Percentiles rank a stretch among this genome's conserved stretches.
These are phyloP conservation scores for Carcharodon carcharias DNA, from an alignment of 2,797 vertebrate genomes.

Conservation along the genomic window DNA sequence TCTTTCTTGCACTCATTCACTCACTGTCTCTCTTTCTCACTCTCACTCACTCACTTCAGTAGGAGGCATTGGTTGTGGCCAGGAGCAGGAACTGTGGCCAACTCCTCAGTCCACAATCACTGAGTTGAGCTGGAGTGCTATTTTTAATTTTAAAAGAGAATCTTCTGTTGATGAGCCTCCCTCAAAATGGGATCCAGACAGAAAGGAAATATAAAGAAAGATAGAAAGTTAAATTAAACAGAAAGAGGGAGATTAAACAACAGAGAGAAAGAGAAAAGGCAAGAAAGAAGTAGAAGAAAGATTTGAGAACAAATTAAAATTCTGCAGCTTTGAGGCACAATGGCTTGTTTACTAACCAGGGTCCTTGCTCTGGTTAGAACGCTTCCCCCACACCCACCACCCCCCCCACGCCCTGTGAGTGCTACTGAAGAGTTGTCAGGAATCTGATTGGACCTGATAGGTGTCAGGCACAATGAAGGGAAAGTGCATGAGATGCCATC, in stretches of 20 bases:
- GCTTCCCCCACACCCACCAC: not conserved
- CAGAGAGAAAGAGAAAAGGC: not conserved
- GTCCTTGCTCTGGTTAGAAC: not conserved
- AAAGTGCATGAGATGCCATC: constrained; percentile 21
- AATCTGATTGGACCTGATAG: constrained; percentile 24
- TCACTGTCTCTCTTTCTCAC: not conserved
- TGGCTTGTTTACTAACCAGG: not conserved
- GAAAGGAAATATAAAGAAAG: not conserved
- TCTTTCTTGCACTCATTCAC: no score
- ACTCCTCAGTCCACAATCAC: not conserved
- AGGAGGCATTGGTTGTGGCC: not conserved
- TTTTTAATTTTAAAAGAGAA: not conserved
- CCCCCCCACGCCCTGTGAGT: no score
- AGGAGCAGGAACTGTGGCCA: not conserved
- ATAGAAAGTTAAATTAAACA: not conserved
- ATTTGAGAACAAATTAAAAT: not conserved
- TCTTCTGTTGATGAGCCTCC: no score
- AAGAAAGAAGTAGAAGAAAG: not conserved
- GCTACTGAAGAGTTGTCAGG: not conserved
- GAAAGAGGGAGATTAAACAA: not conserved
- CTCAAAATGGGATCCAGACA: not conserved
- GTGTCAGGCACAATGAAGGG: constrained; percentile 16
- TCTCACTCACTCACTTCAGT: not conserved
- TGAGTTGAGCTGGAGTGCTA: no score
- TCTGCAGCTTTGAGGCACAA: not conserved